Base-by-base conservation (phyloP, 2,888 invertebrate genomes). In the Campopleginae sp. region DNA sequence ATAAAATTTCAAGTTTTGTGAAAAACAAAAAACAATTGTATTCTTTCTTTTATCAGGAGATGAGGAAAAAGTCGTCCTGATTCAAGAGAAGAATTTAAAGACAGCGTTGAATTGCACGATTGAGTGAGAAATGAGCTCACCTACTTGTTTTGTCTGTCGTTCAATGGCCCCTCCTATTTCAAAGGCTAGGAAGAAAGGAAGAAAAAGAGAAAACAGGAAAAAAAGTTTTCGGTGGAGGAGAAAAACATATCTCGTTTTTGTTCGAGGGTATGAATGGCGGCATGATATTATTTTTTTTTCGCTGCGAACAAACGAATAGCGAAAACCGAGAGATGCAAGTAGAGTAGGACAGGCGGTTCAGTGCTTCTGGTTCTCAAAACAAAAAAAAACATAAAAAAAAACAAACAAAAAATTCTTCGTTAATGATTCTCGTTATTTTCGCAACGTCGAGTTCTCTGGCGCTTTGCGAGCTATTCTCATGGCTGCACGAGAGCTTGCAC, bases 351-450 rank as follows among this genome's bases (percentile, higher is more conserved):
- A 63, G 19, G 63, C 19, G 63, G 71, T 71, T 66, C 71, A 72
- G 71, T 48, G 61, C 17, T 66, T 19, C 48, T 4, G 74, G 65
- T 44, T 31, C 51, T n/a, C 48, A 48, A 63, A 61, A 80, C 8
- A 42, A 7, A 31, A n/a, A 78, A 31, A 19, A 42, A 7, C n/a
- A n/a, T 74, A 31, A 19, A 70, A 78, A 74, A 10, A 48, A 76
- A 61, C 48, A 42, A 61, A 42, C 48, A 14, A 58, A 58, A 23
- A 27, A 23, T 27, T 72, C 72, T 61, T 31, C 79, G 19, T 76
- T 77, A 84, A 84, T 84, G 33, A 80, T 84, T 66, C 66, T 58
- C 80, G 61, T 76, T 51, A 77, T 77, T 76, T 77, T 71, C 70
- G 42, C 75, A 51, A 63, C 51, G 63, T 84, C 54, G 61, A 33